Evolutionary conservation across 2,888 invertebrate species (phyloP).

Genomic region (Cosmia trapezina): DNA sequence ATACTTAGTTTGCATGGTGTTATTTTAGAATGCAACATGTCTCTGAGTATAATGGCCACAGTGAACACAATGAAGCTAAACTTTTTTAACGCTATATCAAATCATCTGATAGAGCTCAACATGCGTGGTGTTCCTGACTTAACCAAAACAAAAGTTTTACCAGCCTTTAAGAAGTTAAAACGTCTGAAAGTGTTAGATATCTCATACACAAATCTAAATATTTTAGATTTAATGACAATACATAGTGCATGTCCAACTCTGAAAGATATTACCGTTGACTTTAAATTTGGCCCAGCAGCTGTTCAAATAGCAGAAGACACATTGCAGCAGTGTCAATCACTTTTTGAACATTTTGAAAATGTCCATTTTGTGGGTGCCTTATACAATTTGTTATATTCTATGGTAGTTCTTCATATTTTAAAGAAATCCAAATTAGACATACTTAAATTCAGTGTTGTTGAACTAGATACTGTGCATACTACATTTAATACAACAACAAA

Average conservation of each 20-base stretch:
- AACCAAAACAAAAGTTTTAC: constrained; percentile 71
- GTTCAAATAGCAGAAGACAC: constrained; percentile 53
- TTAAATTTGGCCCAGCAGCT: constrained; percentile 69
- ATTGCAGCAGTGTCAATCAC: constrained; percentile 71
- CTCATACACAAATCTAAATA: constrained; percentile 78
- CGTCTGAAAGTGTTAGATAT: constrained; percentile 77
- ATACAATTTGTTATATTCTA: constrained; percentile 73
- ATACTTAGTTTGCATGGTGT: constrained; percentile 72
- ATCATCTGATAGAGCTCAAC: constrained; percentile 74
- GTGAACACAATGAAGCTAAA: constrained; percentile 72
- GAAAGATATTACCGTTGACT: constrained; percentile 78
- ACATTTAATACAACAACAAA: constrained; percentile 1
- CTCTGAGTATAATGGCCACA: constrained; percentile 75
- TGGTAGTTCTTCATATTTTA: constrained; percentile 70
- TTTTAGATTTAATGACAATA: constrained; percentile 78
- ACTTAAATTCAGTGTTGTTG: constrained; percentile 74
- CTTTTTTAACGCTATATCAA: constrained; percentile 77
- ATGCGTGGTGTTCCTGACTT: constrained; percentile 78
- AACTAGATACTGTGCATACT: constrained; percentile 58
- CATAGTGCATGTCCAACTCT: constrained; percentile 77
- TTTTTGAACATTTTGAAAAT: constrained; percentile 78
- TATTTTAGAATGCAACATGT: constrained; percentile 74
- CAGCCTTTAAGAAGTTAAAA: constrained; percentile 75
- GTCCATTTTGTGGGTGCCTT: constrained; percentile 79
- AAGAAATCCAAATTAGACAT: constrained; percentile 70